Evolutionary conservation across 2,113 vertebrate genomes (phyloP), one percentile per base, ranked within the genome.

Genomic region (Aptenodytes patagonicus): DNA sequence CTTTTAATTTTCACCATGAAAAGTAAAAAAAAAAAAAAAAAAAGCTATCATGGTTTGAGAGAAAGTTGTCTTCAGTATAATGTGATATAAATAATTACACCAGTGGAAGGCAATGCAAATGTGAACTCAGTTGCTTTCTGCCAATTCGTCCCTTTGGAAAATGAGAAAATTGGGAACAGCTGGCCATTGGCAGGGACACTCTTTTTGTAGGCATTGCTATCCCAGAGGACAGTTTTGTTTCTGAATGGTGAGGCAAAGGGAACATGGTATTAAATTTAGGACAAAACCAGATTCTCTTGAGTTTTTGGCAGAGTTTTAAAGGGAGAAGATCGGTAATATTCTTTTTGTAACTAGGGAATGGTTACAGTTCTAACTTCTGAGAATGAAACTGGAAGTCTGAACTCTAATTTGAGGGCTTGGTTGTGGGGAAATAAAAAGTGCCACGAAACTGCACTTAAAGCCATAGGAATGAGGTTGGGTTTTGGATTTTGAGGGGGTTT

Each of bases 101-200:
- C 79, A 95, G 51, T 40, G 64, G 20, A 97, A 88, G 62, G 85
- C 64, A 96, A 90, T 51, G 55, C 57, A 64, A 93, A 90, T 78
- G 44, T 51, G 60, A 94, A 83, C 44, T 72, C 79, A 34, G 58
- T 68, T 93, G 38, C 36, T 78, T 81, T 73, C 72, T 90, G 76
- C 79, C 87, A 89, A 44, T 75, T 86, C 0, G 1, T 81, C 72
- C 72, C 51, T 93, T 94, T 89, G 76, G 83, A 96, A 83, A 92
- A 83, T 32, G 52, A 92, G 69, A 77, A 80, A 94, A 95, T 49
- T 93, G 25, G 79, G 60, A 96, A 87, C 86, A 97, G 86, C 82
- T 94, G 94, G 54, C 51, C 71, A 81, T 78, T 93, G 85, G 88
- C 88, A 93, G n/a, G 78, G 70, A 73, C 17, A 62, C 25, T 15